Evolutionary conservation across 2,797 vertebrate species (phyloP).

Genomic region (Synanceia verrucosa): DNA sequence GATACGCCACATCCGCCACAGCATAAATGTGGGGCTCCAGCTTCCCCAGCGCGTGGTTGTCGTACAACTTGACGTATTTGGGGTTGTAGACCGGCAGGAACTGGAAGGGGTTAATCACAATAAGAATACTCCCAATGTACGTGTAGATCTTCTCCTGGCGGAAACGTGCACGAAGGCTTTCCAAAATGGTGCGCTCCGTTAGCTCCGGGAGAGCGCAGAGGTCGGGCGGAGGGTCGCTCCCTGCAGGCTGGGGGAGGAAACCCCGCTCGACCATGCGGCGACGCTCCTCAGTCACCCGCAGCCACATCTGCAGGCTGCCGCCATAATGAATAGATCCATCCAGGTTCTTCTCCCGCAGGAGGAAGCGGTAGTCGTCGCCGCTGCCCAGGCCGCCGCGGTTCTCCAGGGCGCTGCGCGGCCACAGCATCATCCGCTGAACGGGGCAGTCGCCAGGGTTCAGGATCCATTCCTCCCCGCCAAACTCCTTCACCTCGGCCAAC

Average conservation of each 20-base stretch:
- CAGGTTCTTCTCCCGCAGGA: constrained; percentile 94
- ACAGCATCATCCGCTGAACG: constrained; percentile 96
- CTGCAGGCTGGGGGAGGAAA: constrained; percentile 93
- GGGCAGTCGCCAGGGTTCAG: constrained; percentile 96
- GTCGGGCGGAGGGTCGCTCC: constrained; percentile 90
- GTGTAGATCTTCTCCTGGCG: constrained; percentile 99
- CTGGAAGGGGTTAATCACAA: constrained; percentile 95
- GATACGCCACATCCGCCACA: constrained; percentile 95
- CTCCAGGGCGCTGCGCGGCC: constrained; percentile 94
- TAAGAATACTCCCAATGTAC: constrained; percentile 94
- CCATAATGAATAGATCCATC: constrained; percentile 95
- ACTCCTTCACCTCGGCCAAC: constrained; percentile 96
- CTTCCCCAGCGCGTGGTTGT: constrained; percentile 94
- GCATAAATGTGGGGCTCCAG: constrained; percentile 96
- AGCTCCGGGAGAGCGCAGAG: constrained; percentile 91
- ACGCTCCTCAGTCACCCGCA: constrained; percentile 92
- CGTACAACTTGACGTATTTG: constrained; percentile 97
- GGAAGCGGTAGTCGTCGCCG: constrained; percentile 95
- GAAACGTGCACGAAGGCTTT: constrained; percentile 92
- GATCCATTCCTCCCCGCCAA: constrained; percentile 98
- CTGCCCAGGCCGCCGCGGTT: constrained; percentile 84
- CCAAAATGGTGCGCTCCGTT: constrained; percentile 92
- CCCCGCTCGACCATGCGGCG: constrained; percentile 92
- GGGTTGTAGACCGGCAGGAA: constrained; percentile 98
- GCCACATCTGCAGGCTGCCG: constrained; percentile 95